Evolutionary conservation across 2,797 vertebrate species (phyloP).

Genomic region (Anolis apletophallus): DNA sequence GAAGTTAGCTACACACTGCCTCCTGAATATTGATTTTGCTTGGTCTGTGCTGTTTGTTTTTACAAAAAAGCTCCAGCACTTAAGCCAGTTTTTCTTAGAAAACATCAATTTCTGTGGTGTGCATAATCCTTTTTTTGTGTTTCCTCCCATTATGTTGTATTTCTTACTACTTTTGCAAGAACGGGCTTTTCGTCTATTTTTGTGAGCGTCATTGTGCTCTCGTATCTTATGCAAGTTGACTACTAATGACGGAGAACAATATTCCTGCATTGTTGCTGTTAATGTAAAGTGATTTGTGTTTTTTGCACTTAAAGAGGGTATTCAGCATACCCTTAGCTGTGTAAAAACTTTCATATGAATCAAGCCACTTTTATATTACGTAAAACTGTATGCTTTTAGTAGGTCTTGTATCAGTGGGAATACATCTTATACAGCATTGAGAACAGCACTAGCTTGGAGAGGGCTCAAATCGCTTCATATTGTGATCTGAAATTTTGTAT

Average conservation of each 20-base stretch:
- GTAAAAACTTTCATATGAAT: constrained; percentile 84
- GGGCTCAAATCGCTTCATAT: constrained; percentile 92
- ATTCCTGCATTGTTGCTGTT: constrained; percentile 92
- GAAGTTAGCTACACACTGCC: constrained; percentile 83
- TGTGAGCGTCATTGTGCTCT: constrained; percentile 87
- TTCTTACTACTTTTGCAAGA: constrained; percentile 79
- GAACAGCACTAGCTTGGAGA: constrained; percentile 86
- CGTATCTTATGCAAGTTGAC: constrained; percentile 87
- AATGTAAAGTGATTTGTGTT: constrained; percentile 91
- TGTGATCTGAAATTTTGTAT: constrained; percentile 99
- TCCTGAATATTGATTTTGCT: constrained; percentile 81
- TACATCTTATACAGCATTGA: constrained; percentile 80
- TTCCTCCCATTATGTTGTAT: constrained; percentile 77
- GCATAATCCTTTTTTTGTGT: constrained; percentile 82
- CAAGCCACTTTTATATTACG: constrained; percentile 87
- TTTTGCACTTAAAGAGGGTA: constrained; percentile 87
- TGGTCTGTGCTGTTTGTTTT: constrained; percentile 80
- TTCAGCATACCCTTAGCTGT: constrained; percentile 79
- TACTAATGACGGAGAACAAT: constrained; percentile 92
- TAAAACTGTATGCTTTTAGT: constrained; percentile 88
- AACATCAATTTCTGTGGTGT: constrained; percentile 84
- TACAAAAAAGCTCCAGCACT: constrained; percentile 71
- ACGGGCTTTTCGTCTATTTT: constrained; percentile 85
- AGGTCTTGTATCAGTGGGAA: constrained; percentile 86
- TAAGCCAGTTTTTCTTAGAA: constrained; percentile 72